phyloP scores from a whole-genome alignment of 1,140 invertebrate genomes.

The Macrobrachium rosenbergii region DNA sequence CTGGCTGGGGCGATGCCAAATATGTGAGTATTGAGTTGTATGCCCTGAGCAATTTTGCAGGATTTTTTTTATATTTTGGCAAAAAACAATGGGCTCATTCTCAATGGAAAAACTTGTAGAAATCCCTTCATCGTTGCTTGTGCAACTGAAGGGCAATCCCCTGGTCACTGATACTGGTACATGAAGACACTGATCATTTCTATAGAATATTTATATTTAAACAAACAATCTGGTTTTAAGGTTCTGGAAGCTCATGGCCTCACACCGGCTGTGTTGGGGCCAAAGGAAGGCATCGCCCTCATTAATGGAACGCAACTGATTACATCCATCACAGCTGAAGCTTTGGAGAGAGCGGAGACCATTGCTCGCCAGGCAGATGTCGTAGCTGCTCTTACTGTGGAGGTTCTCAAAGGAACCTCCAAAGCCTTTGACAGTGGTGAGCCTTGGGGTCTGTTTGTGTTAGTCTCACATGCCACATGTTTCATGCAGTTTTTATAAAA shows the following conservation, averaged over 20 bases:
- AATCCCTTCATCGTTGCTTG: too few species aligned
- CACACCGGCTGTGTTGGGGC: slow-evolving; percentile 75
- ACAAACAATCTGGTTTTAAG: slow-evolving; percentile 67
- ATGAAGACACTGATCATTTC: too few species aligned
- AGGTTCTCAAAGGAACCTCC: slow-evolving; percentile 82
- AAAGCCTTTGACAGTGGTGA: slow-evolving; percentile 79
- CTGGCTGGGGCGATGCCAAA: slow-evolving; percentile 81
- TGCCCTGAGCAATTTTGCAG: too few species aligned
- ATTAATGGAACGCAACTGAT: slow-evolving; percentile 85
- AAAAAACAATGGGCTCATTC: too few species aligned
- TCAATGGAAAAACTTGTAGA: too few species aligned
- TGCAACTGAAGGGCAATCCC: too few species aligned
- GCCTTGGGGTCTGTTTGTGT: background rate
- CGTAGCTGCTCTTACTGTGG: slow-evolving; percentile 80
- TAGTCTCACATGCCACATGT: too few species aligned
- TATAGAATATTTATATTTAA: too few species aligned
- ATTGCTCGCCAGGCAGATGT: slow-evolving; percentile 80
- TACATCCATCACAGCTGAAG: slow-evolving; percentile 80
- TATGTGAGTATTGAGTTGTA: slow-evolving; percentile 70
- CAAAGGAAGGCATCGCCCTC: slow-evolving; percentile 82
- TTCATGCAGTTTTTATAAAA: too few species aligned
- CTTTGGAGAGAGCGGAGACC: slow-evolving; percentile 76
- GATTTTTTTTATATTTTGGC: too few species aligned
- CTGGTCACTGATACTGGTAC: too few species aligned
- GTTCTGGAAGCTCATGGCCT: slow-evolving; percentile 76